Base-by-base conservation (phyloP, 2,113 vertebrate genomes). In the Macrotus californicus region DNA sequence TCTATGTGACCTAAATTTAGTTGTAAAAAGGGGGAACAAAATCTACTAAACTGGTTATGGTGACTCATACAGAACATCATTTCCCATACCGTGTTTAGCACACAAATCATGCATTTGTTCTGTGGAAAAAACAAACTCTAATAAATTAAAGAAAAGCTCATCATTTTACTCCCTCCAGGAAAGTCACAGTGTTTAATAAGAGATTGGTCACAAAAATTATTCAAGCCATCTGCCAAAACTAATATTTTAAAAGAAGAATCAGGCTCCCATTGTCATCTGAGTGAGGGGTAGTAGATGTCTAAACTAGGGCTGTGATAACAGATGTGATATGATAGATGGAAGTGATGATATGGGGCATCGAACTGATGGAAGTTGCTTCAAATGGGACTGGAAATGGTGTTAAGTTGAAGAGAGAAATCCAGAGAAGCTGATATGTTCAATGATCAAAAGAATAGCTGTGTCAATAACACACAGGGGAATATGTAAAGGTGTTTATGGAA, bases 1-100 rank as follows among this genome's bases (percentile, higher is more conserved):
- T 93, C 72, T 92, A 1, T 39, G 19, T 83, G 93, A 87, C 41
- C 91, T 70, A 82, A 91, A 95, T 93, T 96, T 89, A 56, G 54
- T 79, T 86, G 39, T 69, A 85, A n/a, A 91, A 89, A 91, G 16
- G 14, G 26, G 93, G 75, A 94, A 92, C 16, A 80, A 72, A 95
- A 39, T 54, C 67, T 76, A 31, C 46, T 76, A 67, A 77, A 31
- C 48, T 75, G n/a, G 7, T 50, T 43, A 52, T 59, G 34, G 34
- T 94, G 87, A 96, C 75, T 91, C 83, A 91, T 19, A 43, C 7
- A 89, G 52, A 96, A 67, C 2, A 72, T 11, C 7, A 59, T 50
- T 93, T 92, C 22, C 14, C 18, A 70, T 83, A 73, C 26, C 48
- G 29, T 95, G 29, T 75, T 93, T 93, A 69, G n/a, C 73, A 83